Base-by-base conservation (phyloP, 23 tunicate species). In the Phallusia fumigata region DNA sequence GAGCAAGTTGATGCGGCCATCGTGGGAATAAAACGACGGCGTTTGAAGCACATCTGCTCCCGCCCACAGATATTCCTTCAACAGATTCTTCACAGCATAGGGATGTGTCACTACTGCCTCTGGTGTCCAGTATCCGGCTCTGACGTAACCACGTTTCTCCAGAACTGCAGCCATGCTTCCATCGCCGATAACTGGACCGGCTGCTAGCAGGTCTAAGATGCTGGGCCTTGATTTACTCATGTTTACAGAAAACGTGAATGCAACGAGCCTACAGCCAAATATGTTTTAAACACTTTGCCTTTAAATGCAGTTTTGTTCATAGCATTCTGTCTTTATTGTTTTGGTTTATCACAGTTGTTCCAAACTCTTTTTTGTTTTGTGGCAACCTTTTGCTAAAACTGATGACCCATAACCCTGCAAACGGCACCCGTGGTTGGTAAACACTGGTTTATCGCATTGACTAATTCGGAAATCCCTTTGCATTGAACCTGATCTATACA, bases 31-130 rank as follows among this genome's bases (percentile, higher is more conserved):
- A 65, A 85, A 90, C 34, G 86, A 76, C 0, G 95, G 90, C 0
- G 95, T 81, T 81, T 85, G 89, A 16, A 90, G 19, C 19, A 90
- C 86, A 40, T 90, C 95, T 10, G 95, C 79, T 21, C 95, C 95
- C 5, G 95, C 88, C 35, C 95, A 64, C 13, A 74, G 5, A 30
- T 79, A 86, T 51, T 86, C 89, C 19, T 83, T 73, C 30, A 76
- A 79, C 49, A 86, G 72, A 30, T 86, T 84, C 72, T 35, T 53
- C 3, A 86, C 89, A 16, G 89, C 89, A 12, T 86, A 79, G 22
- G 89, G 84, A 32, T 86, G 65, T 22, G 65, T 75, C 31, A 86
- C 33, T 34, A 80, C 84, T 5, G 89, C 89, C 69, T 86, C 89
- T 22, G 89, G 89, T 36, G 89, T 86, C 58, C 53, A 86, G n/a